Base-by-base conservation (phyloP, 2,888 invertebrate genomes). In the Eupeodes luniger region DNA sequence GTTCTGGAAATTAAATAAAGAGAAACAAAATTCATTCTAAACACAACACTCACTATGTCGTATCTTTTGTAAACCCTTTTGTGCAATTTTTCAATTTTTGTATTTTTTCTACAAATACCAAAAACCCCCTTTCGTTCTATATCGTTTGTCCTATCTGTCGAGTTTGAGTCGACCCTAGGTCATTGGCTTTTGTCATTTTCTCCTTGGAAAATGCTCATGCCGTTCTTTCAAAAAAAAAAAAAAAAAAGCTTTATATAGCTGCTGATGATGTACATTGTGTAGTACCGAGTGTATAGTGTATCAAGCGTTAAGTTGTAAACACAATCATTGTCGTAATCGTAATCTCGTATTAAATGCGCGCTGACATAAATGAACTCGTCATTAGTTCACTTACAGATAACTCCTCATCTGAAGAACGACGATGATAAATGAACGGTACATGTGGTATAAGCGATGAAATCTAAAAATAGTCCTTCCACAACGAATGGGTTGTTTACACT, bases 281-380 rank as follows among this genome's bases (percentile, higher is more conserved):
- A 1, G 14, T 64, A 12, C 2, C 1, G 14, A 16, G n/a, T 16
- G n/a, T 19, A 19, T 51, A 9, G 14, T 2, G 34, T 59, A 9
- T 14, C 27, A 19, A 57, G 47, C 47, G 49, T 59, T 12, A 34
- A 59, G 19, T 27, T 79, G 51, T 64, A 44, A 53, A 44, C 82
- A 75, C 86, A 82, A 64, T 79, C 67, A 77, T 69, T 34, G 79
- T 88, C 55, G 80, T 88, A 84, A 88, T 88, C 55, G 80, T 88
- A 84, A 88, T 88, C 87, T 81, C 67, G 27, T 72, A 88, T 80
- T 81, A 62, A 88, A 81, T 84, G 84, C 81, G 77, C 81, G 53
- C 59, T 88, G 81, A 88, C 84, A 84, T 70, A 84, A 85, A 88
- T 84, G 81, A 88, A 88, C 87, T 83, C 83, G 83, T 83, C 87